Conservation (phyloP, 1,140 invertebrate species). For the Drosophila takahashii region DNA sequence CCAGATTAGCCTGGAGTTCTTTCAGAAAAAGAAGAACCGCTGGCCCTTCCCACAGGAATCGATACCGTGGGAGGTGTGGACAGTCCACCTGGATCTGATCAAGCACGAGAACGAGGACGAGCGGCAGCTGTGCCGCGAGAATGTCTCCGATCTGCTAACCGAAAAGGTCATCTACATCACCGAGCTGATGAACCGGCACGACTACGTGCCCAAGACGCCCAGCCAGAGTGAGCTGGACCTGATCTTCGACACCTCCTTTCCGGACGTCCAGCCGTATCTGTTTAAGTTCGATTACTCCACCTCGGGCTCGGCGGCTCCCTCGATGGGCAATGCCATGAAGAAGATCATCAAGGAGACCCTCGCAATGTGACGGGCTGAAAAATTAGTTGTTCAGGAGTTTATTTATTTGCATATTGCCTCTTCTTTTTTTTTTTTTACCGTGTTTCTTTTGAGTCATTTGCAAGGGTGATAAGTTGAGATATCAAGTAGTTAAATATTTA, state of each 20-base stretch:
- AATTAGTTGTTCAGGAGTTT: conserved; percentile 4
- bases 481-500: conserved; percentile 28
- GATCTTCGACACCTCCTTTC: conserved; percentile 96
- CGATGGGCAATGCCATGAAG: conserved; percentile 94
- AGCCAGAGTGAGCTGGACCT: conserved; percentile 95
- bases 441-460: conserved; percentile 14
- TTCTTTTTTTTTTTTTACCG: conserved; percentile 8
- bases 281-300: conserved; percentile 94
- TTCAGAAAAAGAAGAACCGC: conserved; percentile 94
- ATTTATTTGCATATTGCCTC: conserved; percentile 10
- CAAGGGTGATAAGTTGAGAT: conserved; percentile 25
- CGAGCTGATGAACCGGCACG: conserved; percentile 97
- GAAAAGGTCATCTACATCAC: conserved; percentile 97
- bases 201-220: conserved; percentile 98
- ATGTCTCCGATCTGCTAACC: conserved; percentile 94
- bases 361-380: conserved; percentile 86
- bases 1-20: conserved; percentile 98
- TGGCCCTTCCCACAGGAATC: conserved; percentile 96
- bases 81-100: conserved; percentile 94
- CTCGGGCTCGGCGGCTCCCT: conserved; percentile 89
- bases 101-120: conserved; percentile 95
- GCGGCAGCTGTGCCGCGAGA: conserved; percentile 93
- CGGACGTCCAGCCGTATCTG: conserved; percentile 97
- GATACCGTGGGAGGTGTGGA: conserved; percentile 99
- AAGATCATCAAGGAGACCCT: conserved; percentile 96